These are phyloP conservation scores for Rhingia campestris DNA, from an alignment of 2,888 invertebrate genomes.

Conservation along the genomic window DNA sequence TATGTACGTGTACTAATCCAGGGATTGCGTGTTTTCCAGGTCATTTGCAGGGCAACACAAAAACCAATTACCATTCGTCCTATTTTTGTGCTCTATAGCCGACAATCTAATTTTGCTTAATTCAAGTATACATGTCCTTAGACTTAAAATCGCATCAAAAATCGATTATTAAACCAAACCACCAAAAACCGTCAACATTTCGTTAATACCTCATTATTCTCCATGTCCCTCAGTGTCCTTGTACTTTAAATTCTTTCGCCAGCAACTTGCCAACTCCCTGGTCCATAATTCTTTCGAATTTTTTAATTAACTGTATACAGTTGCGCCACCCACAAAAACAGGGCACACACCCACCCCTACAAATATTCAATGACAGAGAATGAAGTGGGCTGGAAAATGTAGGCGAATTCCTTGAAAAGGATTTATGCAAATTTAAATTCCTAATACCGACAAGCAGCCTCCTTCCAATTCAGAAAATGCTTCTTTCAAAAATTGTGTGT, in stretches of 20 bases:
- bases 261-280: slow-evolving; percentile 3
- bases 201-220: no score
- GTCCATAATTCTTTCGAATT: slow-evolving; percentile 25
- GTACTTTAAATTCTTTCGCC: slow-evolving; percentile 26
- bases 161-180: no score
- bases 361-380: slow-evolving; percentile 30
- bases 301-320: slow-evolving; percentile 62
- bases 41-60: no score
- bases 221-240: no score
- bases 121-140: no score
- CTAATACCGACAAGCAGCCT: slow-evolving; percentile 22
- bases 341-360: slow-evolving; percentile 21
- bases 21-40: no score
- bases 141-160: no score
- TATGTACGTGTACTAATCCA: no score
- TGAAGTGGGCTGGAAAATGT: neutral
- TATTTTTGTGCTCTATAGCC: no score
- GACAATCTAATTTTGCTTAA: no score
- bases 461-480: slow-evolving; percentile 25
- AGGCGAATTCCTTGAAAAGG: slow-evolving; percentile 31
- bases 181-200: no score
- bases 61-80: no score
- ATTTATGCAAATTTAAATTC: slow-evolving; percentile 58
- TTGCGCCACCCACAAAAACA: slow-evolving; percentile 11
- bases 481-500: slow-evolving; percentile 18